Base-by-base conservation (phyloP, 2,113 vertebrate genomes). In the Dromiciops gliroides region DNA sequence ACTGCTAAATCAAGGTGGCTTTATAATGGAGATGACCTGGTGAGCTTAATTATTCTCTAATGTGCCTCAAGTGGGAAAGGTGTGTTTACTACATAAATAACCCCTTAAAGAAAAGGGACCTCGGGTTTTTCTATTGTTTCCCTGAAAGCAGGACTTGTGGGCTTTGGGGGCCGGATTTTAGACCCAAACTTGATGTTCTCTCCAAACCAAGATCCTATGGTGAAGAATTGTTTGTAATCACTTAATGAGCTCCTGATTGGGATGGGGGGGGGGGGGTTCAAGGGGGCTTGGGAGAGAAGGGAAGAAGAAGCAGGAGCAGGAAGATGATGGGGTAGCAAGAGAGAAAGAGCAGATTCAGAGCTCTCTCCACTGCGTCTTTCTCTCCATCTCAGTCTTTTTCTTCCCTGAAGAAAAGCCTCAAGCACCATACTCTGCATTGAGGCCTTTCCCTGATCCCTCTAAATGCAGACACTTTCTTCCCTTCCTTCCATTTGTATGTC, bases 31-130 rank as follows among this genome's bases (percentile, higher is more conserved):
- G 96, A 95, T 95, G 94, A 97, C 94, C 91, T 56, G 92, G 92
- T 95, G 94, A 96, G 90, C 93, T 96, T 96, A 96, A 96, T 96
- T 97, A 97, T 96, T 96, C 92, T 96, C 92, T 94, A 95, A 97
- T 92, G 92, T 92, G 56, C 60, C 51, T 95, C 52, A 94, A 89
- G 12, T 90, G 92, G 47, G 52, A 96, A 97, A 89, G 50, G 67
- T 96, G 88, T 94, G 92, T 96, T 97, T 94, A 67, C 23, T 88
- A 92, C 67, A 94, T 94, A 96, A 96, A 96, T 96, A 97, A 95
- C 48, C 22, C 89, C 95, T 56, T 91, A 90, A 91, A 96, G 51
- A 89, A 93, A 90, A 96, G 94, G 67, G 12, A 28, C 25, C 95
- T 96, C 91, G 90, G 44, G 50, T 90, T 47, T 51, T 97, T 94